Percentiles rank a stretch among this genome's conserved stretches.
phyloP scores from a whole-genome alignment of 2,113 vertebrate species.

The Esox niger region DNA sequence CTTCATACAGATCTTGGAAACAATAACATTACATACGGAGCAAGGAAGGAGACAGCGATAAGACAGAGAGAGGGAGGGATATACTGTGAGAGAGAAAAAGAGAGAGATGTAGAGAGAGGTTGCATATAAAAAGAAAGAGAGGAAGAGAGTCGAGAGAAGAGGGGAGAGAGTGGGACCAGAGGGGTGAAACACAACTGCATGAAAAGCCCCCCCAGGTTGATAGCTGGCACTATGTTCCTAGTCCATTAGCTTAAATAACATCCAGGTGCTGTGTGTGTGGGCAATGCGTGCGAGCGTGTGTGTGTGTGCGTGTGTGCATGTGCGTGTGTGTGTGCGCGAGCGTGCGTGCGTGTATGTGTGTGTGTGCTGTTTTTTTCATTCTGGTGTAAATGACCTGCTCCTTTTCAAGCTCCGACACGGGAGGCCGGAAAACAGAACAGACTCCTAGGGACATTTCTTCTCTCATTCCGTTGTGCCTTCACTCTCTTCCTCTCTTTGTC shows the following conservation, averaged over 20 bases:
- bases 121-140: no score
- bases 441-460: constrained; percentile 18
- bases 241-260: constrained; percentile 78
- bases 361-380: constrained; percentile 63
- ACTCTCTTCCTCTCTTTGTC: constrained; percentile 1
- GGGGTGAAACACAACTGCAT: no score
- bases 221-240: constrained; percentile 67
- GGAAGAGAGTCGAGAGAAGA: neutral
- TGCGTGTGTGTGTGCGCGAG: no score
- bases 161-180: neutral
- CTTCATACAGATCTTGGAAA: no score
- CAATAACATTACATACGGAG: no score
- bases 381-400: constrained; percentile 71
- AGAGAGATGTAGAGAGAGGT: constrained; percentile 1
- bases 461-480: constrained; percentile 19
- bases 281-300: no score
- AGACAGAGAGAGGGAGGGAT: no score
- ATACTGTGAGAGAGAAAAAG: no score
- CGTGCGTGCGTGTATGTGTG: no score
- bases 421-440: constrained; percentile 75
- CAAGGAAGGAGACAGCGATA: neutral
- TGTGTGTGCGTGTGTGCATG: no score
- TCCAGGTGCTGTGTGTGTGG: constrained; percentile 78
- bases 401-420: constrained; percentile 72
- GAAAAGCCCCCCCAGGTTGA: constrained; percentile 70